Evolutionary conservation across 2,888 invertebrate genomes (phyloP).

Genomic region (Chelonus formosanus): DNA sequence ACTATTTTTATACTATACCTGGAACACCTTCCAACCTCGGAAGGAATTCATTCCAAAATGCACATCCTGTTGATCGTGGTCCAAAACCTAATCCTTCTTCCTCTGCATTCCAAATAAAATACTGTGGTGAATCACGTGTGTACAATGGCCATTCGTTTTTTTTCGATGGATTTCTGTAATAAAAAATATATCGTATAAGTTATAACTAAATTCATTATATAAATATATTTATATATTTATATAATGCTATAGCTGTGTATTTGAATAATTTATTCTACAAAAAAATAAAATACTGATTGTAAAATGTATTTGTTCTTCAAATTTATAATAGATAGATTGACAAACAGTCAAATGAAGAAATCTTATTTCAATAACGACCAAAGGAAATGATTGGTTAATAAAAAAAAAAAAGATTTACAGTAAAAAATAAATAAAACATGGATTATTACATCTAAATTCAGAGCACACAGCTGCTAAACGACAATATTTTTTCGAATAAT

Average conservation of each 20-base stretch:
- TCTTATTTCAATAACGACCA: no score
- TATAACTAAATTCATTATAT: no score
- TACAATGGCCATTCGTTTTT: conserved; percentile 90
- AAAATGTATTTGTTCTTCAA: no score
- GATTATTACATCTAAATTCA: no score
- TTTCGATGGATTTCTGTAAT: conserved; percentile 64
- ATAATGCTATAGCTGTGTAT: no score
- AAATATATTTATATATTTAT: no score
- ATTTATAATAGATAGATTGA: no score
- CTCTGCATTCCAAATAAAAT: conserved; percentile 89
- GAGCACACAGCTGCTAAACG: conserved; percentile 11
- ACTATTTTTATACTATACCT: conserved; percentile 62
- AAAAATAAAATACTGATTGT: conserved; percentile 2
- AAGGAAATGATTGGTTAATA: no score
- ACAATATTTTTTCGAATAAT: conserved; percentile 16
- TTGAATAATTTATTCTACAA: no score
- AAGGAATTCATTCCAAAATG: conserved; percentile 96
- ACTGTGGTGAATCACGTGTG: conserved; percentile 84
- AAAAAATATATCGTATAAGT: conserved; percentile 7
- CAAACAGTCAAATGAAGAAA: no score
- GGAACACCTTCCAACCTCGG: conserved; percentile 83
- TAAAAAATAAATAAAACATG: no score
- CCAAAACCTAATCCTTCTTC: conserved; percentile 75
- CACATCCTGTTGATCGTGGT: conserved; percentile 86
- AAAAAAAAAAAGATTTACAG: no score